Conservation (phyloP, 2,797 vertebrate genomes). For the Intellagama lesueurii region DNA sequence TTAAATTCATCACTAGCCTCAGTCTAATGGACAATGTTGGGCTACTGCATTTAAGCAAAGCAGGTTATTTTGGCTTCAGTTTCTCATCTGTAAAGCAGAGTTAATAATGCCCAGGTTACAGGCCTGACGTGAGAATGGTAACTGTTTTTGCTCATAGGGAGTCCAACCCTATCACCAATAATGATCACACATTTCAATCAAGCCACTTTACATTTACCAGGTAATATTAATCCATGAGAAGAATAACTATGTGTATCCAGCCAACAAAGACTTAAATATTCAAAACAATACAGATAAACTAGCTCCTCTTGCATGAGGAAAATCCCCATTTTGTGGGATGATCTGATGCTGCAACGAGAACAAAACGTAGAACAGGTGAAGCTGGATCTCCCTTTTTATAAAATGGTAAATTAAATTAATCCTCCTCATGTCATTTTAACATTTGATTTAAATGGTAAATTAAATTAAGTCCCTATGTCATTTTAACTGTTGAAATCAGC, state of each 20-base stretch:
- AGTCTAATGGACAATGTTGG: background rate
- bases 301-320: background rate
- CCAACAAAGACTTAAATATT: conserved; percentile 27
- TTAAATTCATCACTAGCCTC: background rate
- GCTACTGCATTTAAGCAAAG: background rate
- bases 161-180: background rate
- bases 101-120: background rate
- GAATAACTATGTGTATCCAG: background rate
- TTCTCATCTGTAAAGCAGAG: background rate
- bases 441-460: too few relatives aligned
- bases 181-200: conserved; percentile 24
- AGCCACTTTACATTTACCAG: conserved; percentile 21
- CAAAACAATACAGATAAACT: background rate
- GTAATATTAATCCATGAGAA: conserved; percentile 27
- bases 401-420: background rate
- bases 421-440: too few relatives aligned
- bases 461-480: too few relatives aligned
- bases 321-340: background rate
- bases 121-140: background rate
- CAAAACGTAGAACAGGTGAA: background rate
- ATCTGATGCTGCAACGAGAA: rapidly evolving
- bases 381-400: background rate
- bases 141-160: too few relatives aligned
- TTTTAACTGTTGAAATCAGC: background rate
- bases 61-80: background rate